Percentiles rank a stretch among this genome's conserved stretches.
These are phyloP conservation scores for Phalacrocorax aristotelis DNA, from an alignment of 2,113 vertebrate species.

Conservation along the genomic window DNA sequence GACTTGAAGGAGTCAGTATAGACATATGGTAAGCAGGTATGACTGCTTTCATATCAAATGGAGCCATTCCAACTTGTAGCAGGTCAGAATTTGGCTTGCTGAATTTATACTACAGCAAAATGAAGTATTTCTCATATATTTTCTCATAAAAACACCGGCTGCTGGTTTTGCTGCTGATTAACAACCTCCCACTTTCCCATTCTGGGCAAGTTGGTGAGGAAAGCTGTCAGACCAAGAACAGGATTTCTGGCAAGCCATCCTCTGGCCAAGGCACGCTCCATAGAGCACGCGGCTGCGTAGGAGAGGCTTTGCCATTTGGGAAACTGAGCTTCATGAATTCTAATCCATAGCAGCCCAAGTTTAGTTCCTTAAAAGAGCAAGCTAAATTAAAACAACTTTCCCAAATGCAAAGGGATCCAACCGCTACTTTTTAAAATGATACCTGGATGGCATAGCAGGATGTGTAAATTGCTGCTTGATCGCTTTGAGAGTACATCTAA, in stretches of 20 bases:
- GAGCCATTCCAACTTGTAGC: not conserved
- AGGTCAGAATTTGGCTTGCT: not conserved
- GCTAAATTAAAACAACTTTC: constrained; percentile 24
- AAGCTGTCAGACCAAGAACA: constrained; percentile 37
- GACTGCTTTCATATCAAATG: not conserved
- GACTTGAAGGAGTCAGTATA: not conserved
- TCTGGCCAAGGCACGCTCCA: not conserved
- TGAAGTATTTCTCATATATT: not conserved
- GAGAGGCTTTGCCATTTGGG: not conserved
- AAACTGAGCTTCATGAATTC: not conserved
- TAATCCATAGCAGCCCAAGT: not conserved
- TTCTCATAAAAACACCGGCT: constrained; percentile 9
- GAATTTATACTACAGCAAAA: not conserved
- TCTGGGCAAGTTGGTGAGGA: constrained; percentile 1
- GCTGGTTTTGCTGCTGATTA: constrained; percentile 37
- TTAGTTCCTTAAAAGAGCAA: not conserved
- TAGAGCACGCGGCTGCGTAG: not conserved
- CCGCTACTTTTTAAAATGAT: not conserved
- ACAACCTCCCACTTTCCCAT: constrained; percentile 14
- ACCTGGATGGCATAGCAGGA: not conserved
- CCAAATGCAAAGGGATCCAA: not conserved
- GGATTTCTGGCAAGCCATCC: not conserved
- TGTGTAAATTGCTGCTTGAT: not conserved
- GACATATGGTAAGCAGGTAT: not conserved
- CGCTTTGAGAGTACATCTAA: not conserved